Evolutionary conservation across 2,888 invertebrate genomes (phyloP).

Genomic region (Amphipoea lucens): DNA sequence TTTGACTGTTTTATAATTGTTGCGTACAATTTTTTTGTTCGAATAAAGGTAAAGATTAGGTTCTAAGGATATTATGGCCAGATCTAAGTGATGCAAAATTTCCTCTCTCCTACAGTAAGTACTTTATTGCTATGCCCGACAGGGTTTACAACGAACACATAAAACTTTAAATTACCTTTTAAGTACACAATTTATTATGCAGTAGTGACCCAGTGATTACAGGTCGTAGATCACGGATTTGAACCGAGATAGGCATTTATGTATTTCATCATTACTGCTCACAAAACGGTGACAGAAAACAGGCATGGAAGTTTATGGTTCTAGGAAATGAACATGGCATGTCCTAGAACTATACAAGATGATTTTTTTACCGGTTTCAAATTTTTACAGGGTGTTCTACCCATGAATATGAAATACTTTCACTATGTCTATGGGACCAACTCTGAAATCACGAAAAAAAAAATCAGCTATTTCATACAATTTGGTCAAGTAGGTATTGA

Average conservation of each 20-base stretch:
- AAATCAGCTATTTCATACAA: too few species aligned
- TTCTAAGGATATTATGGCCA: not conserved
- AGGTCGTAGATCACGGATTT: not conserved
- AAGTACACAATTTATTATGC: not conserved
- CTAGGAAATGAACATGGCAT: not conserved
- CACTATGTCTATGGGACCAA: too few species aligned
- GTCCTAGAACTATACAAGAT: not conserved
- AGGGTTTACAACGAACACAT: not conserved
- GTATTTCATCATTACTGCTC: not conserved
- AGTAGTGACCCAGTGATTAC: not conserved
- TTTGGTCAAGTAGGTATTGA: too few species aligned
- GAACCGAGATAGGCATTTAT: not conserved
- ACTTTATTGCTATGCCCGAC: not conserved
- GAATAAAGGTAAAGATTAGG: not conserved
- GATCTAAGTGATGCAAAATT: not conserved
- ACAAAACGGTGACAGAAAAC: not conserved
- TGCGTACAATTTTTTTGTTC: not conserved
- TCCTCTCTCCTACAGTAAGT: not conserved
- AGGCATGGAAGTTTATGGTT: not conserved
- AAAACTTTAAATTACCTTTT: not conserved
- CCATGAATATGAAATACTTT: too few species aligned
- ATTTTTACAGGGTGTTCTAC: too few species aligned
- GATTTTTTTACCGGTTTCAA: too few species aligned
- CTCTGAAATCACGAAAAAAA: too few species aligned
- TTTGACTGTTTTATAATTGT: constrained; percentile 1